Base-by-base conservation (phyloP, 1,140 invertebrate genomes). In the Aphidius ervi region DNA sequence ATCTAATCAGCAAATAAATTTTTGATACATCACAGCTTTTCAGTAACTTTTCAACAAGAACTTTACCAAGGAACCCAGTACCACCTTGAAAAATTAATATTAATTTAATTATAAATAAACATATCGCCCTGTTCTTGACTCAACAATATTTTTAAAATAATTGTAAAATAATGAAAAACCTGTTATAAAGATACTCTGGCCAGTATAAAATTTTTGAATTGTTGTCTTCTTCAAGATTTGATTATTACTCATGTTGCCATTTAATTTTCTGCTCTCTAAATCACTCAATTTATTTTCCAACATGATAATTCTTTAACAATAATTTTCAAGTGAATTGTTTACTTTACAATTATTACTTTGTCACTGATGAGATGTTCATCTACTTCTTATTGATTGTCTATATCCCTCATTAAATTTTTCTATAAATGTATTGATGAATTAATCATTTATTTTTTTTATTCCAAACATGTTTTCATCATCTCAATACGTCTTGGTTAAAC, bases 31-130 rank as follows among this genome's bases (percentile, higher is more conserved):
- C 84, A 74, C 90, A 91, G 39, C 81, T 86, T 63, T 91, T 81
- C 16, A 95, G 80, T n/a, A 96, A 73, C 78, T 95, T 95, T 76
- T 95, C 92, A 16, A 95, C 83, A 6, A 95, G 79, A 31, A 93
- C 87, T 79, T 95, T 94, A 4, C 93, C 93, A 71, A 95, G 82
- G 72, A 95, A 95, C 4, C 93, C 93, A 1, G 91, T 93, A 2
- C 86, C 87, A 23, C 88, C 88, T 50, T 84, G 85, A 56, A 87
- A 82, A 48, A 9, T 31, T n/a, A n/a, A 52, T 52, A 10, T 9
- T 39, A 39, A 31, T 31, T 31, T 31, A 39, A 37, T 39, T 37
- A 23, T 7, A 37, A 39, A 37, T 52, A 52, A 52, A 52, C 23
- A 54, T 41, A 54, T 54, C n/a, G n/a, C 52, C 16, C 16, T 16